phyloP scores from a whole-genome alignment of 2,113 vertebrate species.

The Taurulus bubalis region DNA sequence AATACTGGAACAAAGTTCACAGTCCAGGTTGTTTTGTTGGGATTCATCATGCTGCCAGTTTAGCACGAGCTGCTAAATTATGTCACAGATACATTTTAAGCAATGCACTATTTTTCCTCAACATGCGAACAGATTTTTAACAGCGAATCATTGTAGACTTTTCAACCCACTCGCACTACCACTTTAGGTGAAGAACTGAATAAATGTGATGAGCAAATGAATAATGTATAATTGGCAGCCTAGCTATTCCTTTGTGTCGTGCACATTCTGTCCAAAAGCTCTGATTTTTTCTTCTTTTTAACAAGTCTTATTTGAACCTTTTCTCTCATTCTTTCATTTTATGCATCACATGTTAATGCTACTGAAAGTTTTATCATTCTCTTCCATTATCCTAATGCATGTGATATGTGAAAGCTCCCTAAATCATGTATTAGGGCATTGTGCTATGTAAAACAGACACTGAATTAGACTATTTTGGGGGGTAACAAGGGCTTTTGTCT shows the following conservation, averaged over 20 bases:
- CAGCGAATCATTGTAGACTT: conserved; percentile 10
- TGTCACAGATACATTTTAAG: not conserved
- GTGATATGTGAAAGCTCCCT: conserved; percentile 73
- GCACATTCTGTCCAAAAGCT: conserved; percentile 62
- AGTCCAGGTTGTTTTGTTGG: not conserved
- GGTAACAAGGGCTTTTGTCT: conserved; percentile 60
- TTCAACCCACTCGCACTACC: conserved; percentile 6
- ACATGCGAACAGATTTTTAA: not conserved
- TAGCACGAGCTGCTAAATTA: not conserved
- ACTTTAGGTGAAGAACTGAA: conserved; percentile 44
- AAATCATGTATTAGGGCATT: conserved; percentile 85
- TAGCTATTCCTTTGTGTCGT: conserved; percentile 67
- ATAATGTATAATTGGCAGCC: conserved; percentile 70
- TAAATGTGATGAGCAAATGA: conserved; percentile 73
- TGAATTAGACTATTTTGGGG: conserved; percentile 63
- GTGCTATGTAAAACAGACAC: conserved; percentile 78
- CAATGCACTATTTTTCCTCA: conserved; percentile 9
- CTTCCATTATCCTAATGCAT: conserved; percentile 84
- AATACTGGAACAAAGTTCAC: not conserved
- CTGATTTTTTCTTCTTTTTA: conserved; percentile 56
- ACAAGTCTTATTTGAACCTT: conserved; percentile 63
- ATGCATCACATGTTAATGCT: conserved; percentile 85
- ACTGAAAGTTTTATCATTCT: conserved; percentile 81
- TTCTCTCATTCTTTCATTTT: conserved; percentile 73
- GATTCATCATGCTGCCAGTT: not conserved